Evolutionary conservation across 2,113 vertebrate genomes (phyloP).

Genomic region (human): GRCh38 chr2:125579501-125580000

Average conservation of each 20-base stretch:
- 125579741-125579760: not conserved
- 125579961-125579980: not conserved
- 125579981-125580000: not conserved
- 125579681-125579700: not conserved
- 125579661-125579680: not conserved
- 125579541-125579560: not conserved
- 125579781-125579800: not conserved
- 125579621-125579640: not conserved
- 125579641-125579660: not conserved
- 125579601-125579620: not conserved
- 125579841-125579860: slow-evolving; percentile 1
- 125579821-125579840: not conserved
- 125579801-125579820: not conserved
- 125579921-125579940: not conserved
- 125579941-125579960: not conserved
- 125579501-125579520: not conserved
- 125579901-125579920: not conserved
- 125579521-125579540: not conserved
- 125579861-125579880: not conserved
- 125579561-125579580: not conserved
- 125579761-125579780: not conserved
- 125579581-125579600: not conserved
- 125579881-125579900: not conserved
- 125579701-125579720: rapidly evolving
- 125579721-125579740: not conserved